A percentile compares a stretch with the other conserved stretches of the same genome.
phyloP scores from a whole-genome alignment of 2,113 vertebrate species.

The Ptychochromis oligacanthus region DNA sequence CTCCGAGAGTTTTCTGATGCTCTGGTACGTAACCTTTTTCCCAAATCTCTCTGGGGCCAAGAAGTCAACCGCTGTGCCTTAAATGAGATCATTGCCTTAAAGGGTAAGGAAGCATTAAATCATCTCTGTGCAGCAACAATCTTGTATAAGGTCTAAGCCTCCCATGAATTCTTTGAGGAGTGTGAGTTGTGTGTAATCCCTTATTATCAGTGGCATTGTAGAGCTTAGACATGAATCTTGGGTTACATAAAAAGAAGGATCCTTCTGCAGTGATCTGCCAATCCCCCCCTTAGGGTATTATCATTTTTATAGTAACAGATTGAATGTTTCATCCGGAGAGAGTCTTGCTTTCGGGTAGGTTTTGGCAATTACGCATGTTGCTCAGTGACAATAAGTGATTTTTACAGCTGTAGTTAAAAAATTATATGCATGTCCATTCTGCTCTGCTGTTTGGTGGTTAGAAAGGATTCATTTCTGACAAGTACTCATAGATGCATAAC shows the following conservation, averaged over 20 bases:
- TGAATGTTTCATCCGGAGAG: slow-evolving; percentile 19
- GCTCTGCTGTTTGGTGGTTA: slow-evolving; percentile 16
- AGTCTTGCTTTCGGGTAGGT: slow-evolving; percentile 6
- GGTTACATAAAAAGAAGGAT: slow-evolving; percentile 16
- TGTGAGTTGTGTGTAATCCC: slow-evolving; percentile 45
- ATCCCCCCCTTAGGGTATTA: slow-evolving; percentile 27
- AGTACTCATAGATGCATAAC: not conserved
- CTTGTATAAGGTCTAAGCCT: slow-evolving; percentile 42
- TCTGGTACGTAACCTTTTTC: slow-evolving; percentile 78
- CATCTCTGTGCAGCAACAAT: slow-evolving; percentile 26
- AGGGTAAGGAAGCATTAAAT: slow-evolving; percentile 73
- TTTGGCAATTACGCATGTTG: slow-evolving; percentile 14
- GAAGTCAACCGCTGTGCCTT: slow-evolving; percentile 76
- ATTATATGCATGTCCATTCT: slow-evolving; percentile 1
- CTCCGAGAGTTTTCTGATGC: slow-evolving; percentile 75
- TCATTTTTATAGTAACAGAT: slow-evolving; percentile 22
- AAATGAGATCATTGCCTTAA: slow-evolving; percentile 79
- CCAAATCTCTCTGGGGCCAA: slow-evolving; percentile 66
- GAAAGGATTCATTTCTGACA: not conserved
- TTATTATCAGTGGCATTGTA: slow-evolving; percentile 44
- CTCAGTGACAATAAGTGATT: slow-evolving; percentile 7
- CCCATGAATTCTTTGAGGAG: slow-evolving; percentile 21
- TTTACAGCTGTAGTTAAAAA: slow-evolving; percentile 12
- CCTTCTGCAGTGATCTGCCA: slow-evolving; percentile 21
- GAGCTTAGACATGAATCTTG: slow-evolving; percentile 42